Base-by-base conservation (phyloP, 2,113 vertebrate genomes). In the Falcunculus frontatus region DNA sequence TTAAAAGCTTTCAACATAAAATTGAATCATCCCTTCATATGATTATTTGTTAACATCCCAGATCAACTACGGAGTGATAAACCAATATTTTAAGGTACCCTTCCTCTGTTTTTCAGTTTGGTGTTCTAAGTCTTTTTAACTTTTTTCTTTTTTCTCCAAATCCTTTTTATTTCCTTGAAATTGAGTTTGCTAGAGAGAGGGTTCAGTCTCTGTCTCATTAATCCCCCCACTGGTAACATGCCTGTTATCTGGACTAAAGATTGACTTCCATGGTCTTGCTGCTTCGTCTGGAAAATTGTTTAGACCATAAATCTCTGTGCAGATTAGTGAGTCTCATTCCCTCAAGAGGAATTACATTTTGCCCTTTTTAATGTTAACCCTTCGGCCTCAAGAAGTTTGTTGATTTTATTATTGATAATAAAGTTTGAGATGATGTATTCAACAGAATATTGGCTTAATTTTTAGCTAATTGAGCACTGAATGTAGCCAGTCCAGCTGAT, bases 341-440 rank as follows among this genome's bases (percentile, higher is more conserved):
- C 89, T 87, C 52, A 44, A 65, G 91, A 91, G 77, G 77, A 94
- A 69, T 96, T 47, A 53, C 11, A 41, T 83, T 79, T 90, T 95
- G 33, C 52, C 74, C 91, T 79, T 97, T 94, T 84, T 67, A 95
- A 95, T 75, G 50, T 93, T 96, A 95, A 92, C 91, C 88, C 75
- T 84, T 96, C 96, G 95, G 87, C 94, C 91, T 94, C 72, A 67
- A 75, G 64, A 85, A 47, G 13, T 81, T 95, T 93, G 96, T 72
- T 97, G 93, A 97, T 96, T 98, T 97, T 97, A 63, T 93, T 91
- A 94, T 95, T 97, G 95, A 97, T 96, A 96, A 97, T 82, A 90
- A 92, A 65, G 69, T 95, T 94, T 94, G 88, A 93, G 94, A 90
- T 95, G 64, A 95, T 96, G 85, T 56, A 50, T 97, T 97, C 95